Percentiles rank a stretch among this genome's conserved stretches.
These are phyloP conservation scores for Tridacna gigas DNA, from an alignment of 2,888 invertebrate genomes.

Conservation along the genomic window DNA sequence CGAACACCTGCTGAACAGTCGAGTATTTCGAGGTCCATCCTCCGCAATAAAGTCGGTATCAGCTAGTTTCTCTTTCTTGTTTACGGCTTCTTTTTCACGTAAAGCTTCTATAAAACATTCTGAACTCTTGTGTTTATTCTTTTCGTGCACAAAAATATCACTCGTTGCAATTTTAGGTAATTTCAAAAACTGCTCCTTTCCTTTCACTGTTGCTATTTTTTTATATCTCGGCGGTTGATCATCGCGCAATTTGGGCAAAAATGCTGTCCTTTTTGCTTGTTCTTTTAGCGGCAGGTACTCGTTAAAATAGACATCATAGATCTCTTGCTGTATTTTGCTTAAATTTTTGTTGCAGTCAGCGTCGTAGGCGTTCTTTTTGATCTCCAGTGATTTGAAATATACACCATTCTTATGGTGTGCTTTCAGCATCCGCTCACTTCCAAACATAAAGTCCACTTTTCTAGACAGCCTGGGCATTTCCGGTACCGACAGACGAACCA, in stretches of 20 bases:
- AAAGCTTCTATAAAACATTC: constrained; percentile 16
- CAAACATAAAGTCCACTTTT: constrained; percentile 51
- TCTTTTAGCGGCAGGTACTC: constrained; percentile 61
- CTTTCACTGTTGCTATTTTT: constrained; percentile 41
- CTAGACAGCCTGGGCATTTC: neutral
- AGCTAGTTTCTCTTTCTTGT: neutral
- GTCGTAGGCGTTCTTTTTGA: constrained; percentile 47
- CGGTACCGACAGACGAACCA: constrained; percentile 10
- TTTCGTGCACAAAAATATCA: neutral
- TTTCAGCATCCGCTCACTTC: constrained; percentile 60
- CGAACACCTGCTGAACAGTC: constrained; percentile 20
- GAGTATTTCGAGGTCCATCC: neutral
- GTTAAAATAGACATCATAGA: constrained; percentile 63
- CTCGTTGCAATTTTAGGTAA: constrained; percentile 33
- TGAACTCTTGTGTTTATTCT: neutral
- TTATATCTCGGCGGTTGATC: constrained; percentile 23
- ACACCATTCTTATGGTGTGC: constrained; percentile 64
- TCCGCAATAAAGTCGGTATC: neutral
- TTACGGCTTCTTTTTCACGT: constrained; percentile 14
- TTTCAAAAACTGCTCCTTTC: neutral
- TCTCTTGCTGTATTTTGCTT: constrained; percentile 60
- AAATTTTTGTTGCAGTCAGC: constrained; percentile 47
- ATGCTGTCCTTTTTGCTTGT: constrained; percentile 33
- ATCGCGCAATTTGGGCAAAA: constrained; percentile 25
- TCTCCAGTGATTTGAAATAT: constrained; percentile 49